A percentile compares a stretch with the other conserved stretches of the same genome.
Conservation (phyloP, 2,888 invertebrate species). For the Polydrusus tereticollis region DNA sequence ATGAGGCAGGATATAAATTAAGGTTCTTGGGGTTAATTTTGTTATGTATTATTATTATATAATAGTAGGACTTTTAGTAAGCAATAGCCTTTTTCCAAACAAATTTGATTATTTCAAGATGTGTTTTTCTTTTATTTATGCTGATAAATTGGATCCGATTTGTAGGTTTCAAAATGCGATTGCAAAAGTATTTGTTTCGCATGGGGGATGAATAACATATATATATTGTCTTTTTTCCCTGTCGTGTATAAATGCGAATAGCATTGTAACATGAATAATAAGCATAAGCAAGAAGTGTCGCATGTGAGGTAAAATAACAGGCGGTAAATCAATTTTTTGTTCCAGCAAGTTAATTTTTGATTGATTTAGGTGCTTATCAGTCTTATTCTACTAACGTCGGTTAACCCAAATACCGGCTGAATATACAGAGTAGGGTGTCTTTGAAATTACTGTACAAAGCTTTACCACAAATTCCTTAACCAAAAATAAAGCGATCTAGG, state of each 20-base stretch:
- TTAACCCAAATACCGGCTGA: no score
- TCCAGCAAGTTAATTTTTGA: background rate
- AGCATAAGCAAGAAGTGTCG: background rate
- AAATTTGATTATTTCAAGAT: background rate
- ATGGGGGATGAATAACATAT: background rate
- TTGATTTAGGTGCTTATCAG: no score
- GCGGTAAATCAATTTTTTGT: background rate
- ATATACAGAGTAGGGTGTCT: no score
- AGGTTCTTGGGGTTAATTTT: no score
- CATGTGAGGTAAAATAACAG: background rate
- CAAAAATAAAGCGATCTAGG: no score
- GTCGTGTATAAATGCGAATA: constrained; percentile 1
- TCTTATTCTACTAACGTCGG: no score
- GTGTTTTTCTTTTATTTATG: background rate
- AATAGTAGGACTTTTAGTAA: no score
- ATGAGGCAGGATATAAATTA: no score
- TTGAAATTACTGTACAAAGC: no score
- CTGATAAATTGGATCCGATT: constrained; percentile 1
- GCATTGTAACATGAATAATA: constrained; percentile 3
- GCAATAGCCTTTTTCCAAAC: background rate
- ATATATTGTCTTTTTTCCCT: background rate
- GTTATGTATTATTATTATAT: no score
- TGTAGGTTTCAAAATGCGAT: constrained; percentile 6
- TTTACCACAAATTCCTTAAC: no score
- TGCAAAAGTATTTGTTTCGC: constrained; percentile 8